These are phyloP conservation scores for Dipodomys merriami DNA, from an alignment of 2,113 vertebrate species.

Conservation along the genomic window DNA sequence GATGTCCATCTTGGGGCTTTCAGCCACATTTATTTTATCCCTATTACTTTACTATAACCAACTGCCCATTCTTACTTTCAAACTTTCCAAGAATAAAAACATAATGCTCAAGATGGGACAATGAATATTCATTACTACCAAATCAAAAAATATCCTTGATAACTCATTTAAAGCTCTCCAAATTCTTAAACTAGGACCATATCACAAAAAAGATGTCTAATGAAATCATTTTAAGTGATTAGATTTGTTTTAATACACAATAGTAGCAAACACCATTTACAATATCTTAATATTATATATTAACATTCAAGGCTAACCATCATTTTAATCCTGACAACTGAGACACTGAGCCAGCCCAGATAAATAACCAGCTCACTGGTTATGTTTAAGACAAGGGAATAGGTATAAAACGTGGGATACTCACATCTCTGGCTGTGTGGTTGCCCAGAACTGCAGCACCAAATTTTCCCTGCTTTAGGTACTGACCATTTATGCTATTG, in stretches of 20 bases:
- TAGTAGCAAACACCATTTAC: slow-evolving; percentile 4
- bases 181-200: slow-evolving; percentile 22
- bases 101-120: neutral
- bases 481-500: slow-evolving; percentile 93
- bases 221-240: neutral
- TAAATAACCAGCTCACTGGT: neutral
- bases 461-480: slow-evolving; percentile 96
- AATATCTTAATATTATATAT: slow-evolving; percentile 4
- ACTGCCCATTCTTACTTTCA: neutral
- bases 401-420: slow-evolving; percentile 23
- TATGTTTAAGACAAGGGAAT: neutral
- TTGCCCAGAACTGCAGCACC: slow-evolving; percentile 95
- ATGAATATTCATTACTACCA: too few species aligned
- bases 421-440: slow-evolving; percentile 93
- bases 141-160: neutral
- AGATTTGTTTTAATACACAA: slow-evolving; percentile 18
- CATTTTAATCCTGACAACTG: slow-evolving; percentile 13
- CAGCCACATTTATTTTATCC: slow-evolving; percentile 30
- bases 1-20: neutral
- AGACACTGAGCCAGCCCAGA: neutral
- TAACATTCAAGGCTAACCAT: neutral
- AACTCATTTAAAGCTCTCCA: slow-evolving; percentile 35
- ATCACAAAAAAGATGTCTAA: slow-evolving; percentile 38
- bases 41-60: neutral
- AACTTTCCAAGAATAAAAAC: slow-evolving; percentile 31